Base-by-base conservation (phyloP, 2,888 invertebrate species). In the Standfussiana lucernea region DNA sequence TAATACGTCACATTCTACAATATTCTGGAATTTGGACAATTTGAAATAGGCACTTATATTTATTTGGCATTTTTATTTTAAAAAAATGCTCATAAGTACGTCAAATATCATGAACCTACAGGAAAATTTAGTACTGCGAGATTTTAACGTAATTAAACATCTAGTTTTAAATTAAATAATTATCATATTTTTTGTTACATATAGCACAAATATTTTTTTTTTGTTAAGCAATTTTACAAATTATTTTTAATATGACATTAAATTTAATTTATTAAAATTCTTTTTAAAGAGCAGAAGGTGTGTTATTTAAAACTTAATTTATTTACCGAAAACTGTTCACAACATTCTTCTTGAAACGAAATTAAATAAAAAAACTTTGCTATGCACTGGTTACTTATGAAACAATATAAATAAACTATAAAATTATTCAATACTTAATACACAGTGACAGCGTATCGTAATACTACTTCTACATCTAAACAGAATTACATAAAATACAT, bases 41-140 rank as follows among this genome's bases (percentile, higher is more conserved):
- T 77, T 67, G 62, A 42, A 76, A 76, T 45, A 83, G 85, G 80
- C 85, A 82, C 85, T 82, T 74, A 75, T 40, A 47, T 24, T 69
- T 40, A 77, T 50, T 66, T 62, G 56, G 21, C 32, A 56, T 53
- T 80, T 66, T 24, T 50, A 18, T 10, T 11, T 21, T 24, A 24
- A 42, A 59, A 40, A 37, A 72, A 72, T 50, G 2, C 21, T 1
- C 47, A 5, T 28, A 32, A 21, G 7, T 2, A 32, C n/a, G 7
- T 2, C 28, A 5, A 53, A 53, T 8, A 28, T 35, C 2, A 56
- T 47, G n/a, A 35, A n/a, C 47, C 47, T 6, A 42, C 47, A 74
- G 64, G 37, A 50, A 50, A 28, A 45, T 1, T 1, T 45, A 8
- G 7, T 56, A 72, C 53, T 64, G 50, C 50, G 61, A 79, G 50